Evolutionary conservation across 2,888 invertebrate genomes (phyloP).

Genomic region (Cryptus viduatorius): DNA sequence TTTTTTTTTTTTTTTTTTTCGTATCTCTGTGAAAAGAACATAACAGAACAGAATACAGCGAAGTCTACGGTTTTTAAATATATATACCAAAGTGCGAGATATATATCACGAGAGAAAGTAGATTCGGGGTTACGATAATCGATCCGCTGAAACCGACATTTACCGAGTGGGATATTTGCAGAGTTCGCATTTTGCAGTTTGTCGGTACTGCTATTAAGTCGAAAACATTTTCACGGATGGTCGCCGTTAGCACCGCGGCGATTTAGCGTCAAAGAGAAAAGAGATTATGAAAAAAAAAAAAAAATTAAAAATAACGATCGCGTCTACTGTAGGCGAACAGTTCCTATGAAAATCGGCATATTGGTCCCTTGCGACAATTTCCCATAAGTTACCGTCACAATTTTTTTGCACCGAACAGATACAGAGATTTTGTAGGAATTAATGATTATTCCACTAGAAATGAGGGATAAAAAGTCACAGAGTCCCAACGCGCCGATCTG

Average conservation of each 20-base stretch:
- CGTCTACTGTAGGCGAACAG: neutral
- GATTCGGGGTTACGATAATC: constrained; percentile 14
- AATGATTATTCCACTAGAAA: constrained; percentile 18
- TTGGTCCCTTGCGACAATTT: constrained; percentile 12
- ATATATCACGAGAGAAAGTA: constrained; percentile 18
- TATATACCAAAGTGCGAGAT: neutral
- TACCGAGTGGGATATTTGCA: constrained; percentile 6
- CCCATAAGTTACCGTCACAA: neutral
- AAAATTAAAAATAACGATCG: neutral
- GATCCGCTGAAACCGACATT: constrained; percentile 1
- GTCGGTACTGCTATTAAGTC: constrained; percentile 19
- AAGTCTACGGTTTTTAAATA: neutral
- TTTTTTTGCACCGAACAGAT: neutral
- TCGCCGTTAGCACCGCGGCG: constrained; percentile 13
- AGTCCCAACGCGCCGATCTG: constrained; percentile 5
- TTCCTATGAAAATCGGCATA: constrained; percentile 12
- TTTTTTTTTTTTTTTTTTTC: neutral
- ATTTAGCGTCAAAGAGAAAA: constrained; percentile 21
- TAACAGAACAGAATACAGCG: neutral
- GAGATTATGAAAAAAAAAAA: neutral
- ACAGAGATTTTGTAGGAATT: neutral
- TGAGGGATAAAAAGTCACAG: constrained; percentile 6
- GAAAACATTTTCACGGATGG: constrained; percentile 54
- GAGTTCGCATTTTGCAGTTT: constrained; percentile 21
- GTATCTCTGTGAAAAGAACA: neutral